These are phyloP conservation scores for Phylloscopus collybita DNA, from an alignment of 2,797 vertebrate species.

Conservation along the genomic window DNA sequence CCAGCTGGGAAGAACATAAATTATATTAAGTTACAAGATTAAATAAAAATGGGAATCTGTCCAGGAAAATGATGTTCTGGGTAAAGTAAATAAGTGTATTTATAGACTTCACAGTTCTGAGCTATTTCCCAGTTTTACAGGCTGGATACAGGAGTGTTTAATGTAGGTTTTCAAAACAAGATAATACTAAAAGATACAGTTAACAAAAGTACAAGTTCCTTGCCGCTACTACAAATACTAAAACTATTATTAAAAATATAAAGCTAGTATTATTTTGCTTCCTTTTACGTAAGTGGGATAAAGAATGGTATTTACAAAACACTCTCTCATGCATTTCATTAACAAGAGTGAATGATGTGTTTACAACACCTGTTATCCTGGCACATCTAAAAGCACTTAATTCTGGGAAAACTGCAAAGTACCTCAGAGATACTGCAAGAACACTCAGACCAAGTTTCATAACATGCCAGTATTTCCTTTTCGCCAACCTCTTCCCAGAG, in stretches of 20 bases:
- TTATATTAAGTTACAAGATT: conserved; percentile 66
- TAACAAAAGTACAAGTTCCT: conserved; percentile 17
- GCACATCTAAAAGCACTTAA: neutral
- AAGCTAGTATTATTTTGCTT: conserved; percentile 30
- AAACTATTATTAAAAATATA: conserved; percentile 27
- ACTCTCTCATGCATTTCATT: neutral
- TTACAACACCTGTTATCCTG: neutral
- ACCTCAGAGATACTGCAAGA: neutral
- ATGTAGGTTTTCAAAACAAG: conserved; percentile 60
- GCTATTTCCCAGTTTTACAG: conserved; percentile 53
- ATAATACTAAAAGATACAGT: conserved; percentile 38
- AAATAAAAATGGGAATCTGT: conserved; percentile 63
- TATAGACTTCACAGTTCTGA: conserved; percentile 58
- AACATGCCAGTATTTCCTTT: neutral
- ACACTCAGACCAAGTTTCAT: neutral
- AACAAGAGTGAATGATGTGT: neutral
- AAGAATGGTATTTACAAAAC: conserved; percentile 18
- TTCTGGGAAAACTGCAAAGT: neutral
- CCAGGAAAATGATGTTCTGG: conserved; percentile 69
- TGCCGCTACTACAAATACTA: conserved; percentile 33
- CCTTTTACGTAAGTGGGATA: conserved; percentile 18
- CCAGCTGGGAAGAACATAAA: conserved; percentile 56
- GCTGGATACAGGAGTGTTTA: conserved; percentile 57
- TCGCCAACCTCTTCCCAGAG: neutral
- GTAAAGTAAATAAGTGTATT: conserved; percentile 68